A percentile compares a stretch with the other conserved stretches of the same genome.
These are phyloP conservation scores for Lathronympha strigana DNA, from an alignment of 2,888 invertebrate genomes.

Conservation along the genomic window DNA sequence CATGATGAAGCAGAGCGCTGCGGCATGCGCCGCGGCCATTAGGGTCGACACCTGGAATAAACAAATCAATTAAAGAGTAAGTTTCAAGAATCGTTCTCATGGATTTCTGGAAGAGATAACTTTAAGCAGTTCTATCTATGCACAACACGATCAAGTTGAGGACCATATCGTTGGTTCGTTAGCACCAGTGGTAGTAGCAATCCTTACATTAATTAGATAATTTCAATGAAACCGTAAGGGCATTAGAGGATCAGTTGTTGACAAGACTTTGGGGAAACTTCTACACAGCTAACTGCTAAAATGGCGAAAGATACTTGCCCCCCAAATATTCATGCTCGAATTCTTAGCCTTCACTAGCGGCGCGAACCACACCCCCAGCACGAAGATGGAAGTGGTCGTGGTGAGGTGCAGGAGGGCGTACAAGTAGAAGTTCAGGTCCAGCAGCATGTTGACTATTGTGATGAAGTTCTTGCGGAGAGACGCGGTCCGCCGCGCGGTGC, in stretches of 20 bases:
- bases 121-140: no score
- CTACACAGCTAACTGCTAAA: no score
- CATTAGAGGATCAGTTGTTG: no score
- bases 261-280: no score
- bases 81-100: no score
- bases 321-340: slow-evolving; percentile 71
- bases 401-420: slow-evolving; percentile 81
- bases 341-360: slow-evolving; percentile 78
- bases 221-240: no score
- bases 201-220: no score
- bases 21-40: slow-evolving; percentile 67
- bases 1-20: slow-evolving; percentile 74
- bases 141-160: no score
- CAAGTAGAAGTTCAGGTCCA: slow-evolving; percentile 81
- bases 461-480: slow-evolving; percentile 75
- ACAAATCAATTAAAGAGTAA: no score
- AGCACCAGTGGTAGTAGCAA: no score
- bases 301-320: slow-evolving; percentile 56
- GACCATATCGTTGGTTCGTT: no score
- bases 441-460: slow-evolving; percentile 71
- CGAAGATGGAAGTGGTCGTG: slow-evolving; percentile 80
- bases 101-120: no score
- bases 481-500: slow-evolving; percentile 74
- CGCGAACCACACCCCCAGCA: slow-evolving; percentile 82
- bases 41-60: slow-evolving; percentile 65